Evolutionary conservation across 2,888 invertebrate species (phyloP).

Genomic region (Drosophila subsilvestris): DNA sequence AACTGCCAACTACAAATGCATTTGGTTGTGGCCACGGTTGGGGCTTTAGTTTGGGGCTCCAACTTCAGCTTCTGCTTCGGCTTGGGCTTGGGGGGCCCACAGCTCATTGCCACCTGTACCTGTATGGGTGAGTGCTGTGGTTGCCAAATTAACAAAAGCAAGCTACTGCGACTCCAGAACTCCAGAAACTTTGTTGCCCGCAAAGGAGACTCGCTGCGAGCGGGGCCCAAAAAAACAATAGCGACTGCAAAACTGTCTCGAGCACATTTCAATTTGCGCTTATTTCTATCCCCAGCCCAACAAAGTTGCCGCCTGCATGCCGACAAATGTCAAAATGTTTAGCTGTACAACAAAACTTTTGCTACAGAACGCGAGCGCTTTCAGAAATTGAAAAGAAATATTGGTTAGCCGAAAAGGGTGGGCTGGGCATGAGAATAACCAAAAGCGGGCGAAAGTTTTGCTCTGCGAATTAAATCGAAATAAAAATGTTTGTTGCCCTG

Average conservation of each 20-base stretch:
- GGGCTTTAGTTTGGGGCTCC: neutral
- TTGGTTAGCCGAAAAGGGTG: conserved; percentile 41
- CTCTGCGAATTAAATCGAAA: conserved; percentile 46
- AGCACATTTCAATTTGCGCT: conserved; percentile 74
- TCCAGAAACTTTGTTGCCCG: conserved; percentile 60
- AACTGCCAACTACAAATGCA: conserved; percentile 68
- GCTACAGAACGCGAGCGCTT: conserved; percentile 21
- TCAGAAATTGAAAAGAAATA: conserved; percentile 77
- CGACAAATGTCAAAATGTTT: conserved; percentile 76
- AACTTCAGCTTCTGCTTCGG: neutral
- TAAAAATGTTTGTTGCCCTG: conserved; percentile 38
- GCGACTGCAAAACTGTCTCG: conserved; percentile 69
- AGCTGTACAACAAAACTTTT: conserved; percentile 67
- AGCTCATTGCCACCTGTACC: conserved; percentile 32
- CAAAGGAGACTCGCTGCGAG: conserved; percentile 11
- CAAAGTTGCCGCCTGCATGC: conserved; percentile 53
- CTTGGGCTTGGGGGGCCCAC: conserved; percentile 3
- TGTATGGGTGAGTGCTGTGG: conserved; percentile 46
- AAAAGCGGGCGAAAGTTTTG: conserved; percentile 32
- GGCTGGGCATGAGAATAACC: conserved; percentile 17
- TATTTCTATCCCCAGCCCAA: conserved; percentile 16
- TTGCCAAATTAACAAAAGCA: conserved; percentile 75
- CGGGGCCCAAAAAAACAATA: conserved; percentile 67
- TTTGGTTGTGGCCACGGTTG: conserved; percentile 33
- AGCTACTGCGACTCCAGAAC: conserved; percentile 18